Conservation (phyloP, 2,113 vertebrate genomes). For the Forbesichthys agassizii region DNA sequence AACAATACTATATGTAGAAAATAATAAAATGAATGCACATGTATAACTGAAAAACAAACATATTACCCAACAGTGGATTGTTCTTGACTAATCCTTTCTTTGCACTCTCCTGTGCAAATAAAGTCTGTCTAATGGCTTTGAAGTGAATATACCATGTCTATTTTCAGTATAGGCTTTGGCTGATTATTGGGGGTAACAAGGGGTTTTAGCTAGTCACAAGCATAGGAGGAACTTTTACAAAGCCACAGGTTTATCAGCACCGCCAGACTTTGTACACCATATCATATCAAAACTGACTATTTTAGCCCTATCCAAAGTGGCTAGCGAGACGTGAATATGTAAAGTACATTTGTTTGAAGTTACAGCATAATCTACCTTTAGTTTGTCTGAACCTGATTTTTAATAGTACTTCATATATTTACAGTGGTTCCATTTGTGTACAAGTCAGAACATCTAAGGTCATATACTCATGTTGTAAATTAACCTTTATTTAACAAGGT, state of each 20-base stretch:
- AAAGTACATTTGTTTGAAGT: slow-evolving; percentile 2
- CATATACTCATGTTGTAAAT: not conserved
- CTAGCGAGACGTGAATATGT: slow-evolving; percentile 3
- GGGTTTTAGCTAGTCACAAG: not conserved
- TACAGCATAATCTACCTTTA: slow-evolving; percentile 11
- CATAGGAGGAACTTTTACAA: not conserved
- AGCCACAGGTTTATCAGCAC: not conserved
- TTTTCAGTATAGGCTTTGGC: not conserved
- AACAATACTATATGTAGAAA: not conserved
- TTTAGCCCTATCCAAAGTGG: not conserved
- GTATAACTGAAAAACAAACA: not conserved
- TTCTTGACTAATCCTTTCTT: not conserved
- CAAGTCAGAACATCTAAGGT: slow-evolving; percentile 24
- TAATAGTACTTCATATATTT: slow-evolving; percentile 3
- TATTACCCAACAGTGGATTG: not conserved
- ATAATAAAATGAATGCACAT: not conserved
- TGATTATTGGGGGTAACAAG: not conserved
- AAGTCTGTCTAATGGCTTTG: not conserved
- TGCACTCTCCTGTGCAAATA: too few species aligned
- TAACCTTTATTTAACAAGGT: too few species aligned
- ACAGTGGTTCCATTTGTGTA: slow-evolving; percentile 24
- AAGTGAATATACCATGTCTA: not conserved
- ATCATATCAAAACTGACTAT: not conserved
- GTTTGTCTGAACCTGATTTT: not conserved
- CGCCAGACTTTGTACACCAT: not conserved